These are phyloP conservation scores for Melolontha melolontha DNA, from an alignment of 2,888 invertebrate species.

Conservation along the genomic window DNA sequence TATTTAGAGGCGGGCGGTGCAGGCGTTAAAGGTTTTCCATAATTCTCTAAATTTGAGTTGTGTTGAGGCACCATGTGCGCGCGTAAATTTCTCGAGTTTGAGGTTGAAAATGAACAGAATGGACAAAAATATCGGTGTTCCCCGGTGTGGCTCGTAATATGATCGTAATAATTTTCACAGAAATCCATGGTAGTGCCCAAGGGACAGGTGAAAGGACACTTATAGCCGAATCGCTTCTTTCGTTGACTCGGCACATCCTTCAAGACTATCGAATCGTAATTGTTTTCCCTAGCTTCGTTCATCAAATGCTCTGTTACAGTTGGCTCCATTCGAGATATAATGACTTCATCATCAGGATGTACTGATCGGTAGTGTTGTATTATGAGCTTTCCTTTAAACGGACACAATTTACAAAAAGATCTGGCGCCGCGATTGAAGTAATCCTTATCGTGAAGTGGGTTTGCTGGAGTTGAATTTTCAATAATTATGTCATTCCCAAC, in stretches of 20 bases:
- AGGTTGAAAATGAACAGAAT: slow-evolving; percentile 66
- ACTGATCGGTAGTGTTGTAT: slow-evolving; percentile 75
- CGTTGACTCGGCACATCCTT: slow-evolving; percentile 39
- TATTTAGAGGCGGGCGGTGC: slow-evolving; percentile 50
- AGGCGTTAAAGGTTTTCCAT: slow-evolving; percentile 50
- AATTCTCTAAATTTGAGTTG: slow-evolving; percentile 51
- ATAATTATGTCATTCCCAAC: not conserved
- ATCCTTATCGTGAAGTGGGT: slow-evolving; percentile 59
- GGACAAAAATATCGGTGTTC: slow-evolving; percentile 79
- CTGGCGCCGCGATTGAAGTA: slow-evolving; percentile 64
- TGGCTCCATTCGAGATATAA: slow-evolving; percentile 72
- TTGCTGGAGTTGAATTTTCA: slow-evolving; percentile 22
- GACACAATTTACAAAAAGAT: slow-evolving; percentile 73
- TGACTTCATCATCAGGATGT: slow-evolving; percentile 75
- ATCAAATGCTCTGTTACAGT: slow-evolving; percentile 69
- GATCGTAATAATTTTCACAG: slow-evolving; percentile 74
- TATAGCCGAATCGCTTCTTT: slow-evolving; percentile 49
- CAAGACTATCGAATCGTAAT: slow-evolving; percentile 50
- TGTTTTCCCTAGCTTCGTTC: slow-evolving; percentile 64
- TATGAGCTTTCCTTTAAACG: slow-evolving; percentile 71
- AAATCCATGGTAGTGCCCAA: slow-evolving; percentile 47
- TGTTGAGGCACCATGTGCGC: slow-evolving; percentile 54
- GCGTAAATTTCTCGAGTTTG: slow-evolving; percentile 55
- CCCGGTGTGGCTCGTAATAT: slow-evolving; percentile 82
- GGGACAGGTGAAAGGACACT: slow-evolving; percentile 61